Evolutionary conservation across 2,797 vertebrate genomes (phyloP).

Genomic region (Lutjanus campechanus): DNA sequence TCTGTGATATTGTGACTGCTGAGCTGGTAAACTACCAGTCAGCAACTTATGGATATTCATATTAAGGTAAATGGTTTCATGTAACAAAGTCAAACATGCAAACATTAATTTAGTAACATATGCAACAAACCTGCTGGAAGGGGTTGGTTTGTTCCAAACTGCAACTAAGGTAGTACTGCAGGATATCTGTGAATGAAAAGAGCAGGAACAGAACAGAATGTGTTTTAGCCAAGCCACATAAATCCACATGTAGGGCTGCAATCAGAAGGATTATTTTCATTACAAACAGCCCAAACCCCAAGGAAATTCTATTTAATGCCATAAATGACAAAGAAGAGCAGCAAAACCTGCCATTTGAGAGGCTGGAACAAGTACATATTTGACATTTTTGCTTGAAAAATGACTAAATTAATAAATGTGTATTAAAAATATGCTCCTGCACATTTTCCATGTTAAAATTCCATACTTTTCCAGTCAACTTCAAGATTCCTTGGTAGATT

Average conservation of each 20-base stretch:
- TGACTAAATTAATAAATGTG: too few species aligned
- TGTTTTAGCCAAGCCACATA: slow-evolving; percentile 4
- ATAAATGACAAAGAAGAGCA: too few species aligned
- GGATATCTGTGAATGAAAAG: slow-evolving; percentile 85
- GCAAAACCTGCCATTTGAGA: too few species aligned
- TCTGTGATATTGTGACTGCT: background rate
- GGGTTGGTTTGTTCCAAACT: slow-evolving; percentile 90
- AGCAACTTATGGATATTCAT: background rate
- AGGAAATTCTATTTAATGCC: too few species aligned
- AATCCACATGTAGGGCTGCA: background rate
- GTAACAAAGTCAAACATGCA: background rate
- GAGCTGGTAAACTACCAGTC: background rate
- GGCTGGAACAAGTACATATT: too few species aligned
- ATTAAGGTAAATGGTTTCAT: background rate
- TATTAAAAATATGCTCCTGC: too few species aligned
- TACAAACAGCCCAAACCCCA: too few species aligned
- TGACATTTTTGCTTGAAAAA: background rate
- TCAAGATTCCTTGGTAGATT: too few species aligned
- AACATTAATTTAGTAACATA: slow-evolving; percentile 63
- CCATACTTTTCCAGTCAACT: too few species aligned
- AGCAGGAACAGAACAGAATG: background rate
- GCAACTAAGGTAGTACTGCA: slow-evolving; percentile 94
- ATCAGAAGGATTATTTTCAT: background rate
- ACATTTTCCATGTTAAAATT: too few species aligned
- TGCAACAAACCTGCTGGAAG: slow-evolving; percentile 90